Base-by-base conservation (phyloP, 1,140 invertebrate species). In the Pseudomyrmex gracilis region DNA sequence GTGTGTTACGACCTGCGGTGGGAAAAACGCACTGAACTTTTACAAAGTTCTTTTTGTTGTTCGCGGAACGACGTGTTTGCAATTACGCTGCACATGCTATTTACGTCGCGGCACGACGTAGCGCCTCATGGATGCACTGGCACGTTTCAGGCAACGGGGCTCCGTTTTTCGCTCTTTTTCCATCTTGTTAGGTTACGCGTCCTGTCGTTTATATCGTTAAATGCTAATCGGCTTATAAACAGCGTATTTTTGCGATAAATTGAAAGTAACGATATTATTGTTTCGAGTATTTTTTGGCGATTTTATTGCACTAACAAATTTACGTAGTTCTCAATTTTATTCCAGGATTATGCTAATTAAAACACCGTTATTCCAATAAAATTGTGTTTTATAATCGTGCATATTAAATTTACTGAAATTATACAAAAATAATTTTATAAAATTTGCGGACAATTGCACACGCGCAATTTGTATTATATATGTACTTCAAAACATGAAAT, bases 1-100 rank as follows among this genome's bases (percentile, higher is more conserved):
- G 60, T 71, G 53, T 80, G 45, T 71, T 80, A 80, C 53, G 22
- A 71, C 43, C 43, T 60, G 58, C 43, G 53, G 43, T 10, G 17
- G 17, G 49, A 22, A 74, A 71, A 83, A 67, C 34, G 43, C 34
- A 53, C 24, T 66, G 57, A 55, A 73, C 71, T 84, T 68, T 73
- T 74, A 68, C 73, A 84, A 78, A 86, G 22, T 20, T 68, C 64
- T 73, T 84, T 78, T 84, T 63, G 63, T 76, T 78, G 73, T 45
- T 55, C 67, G 13, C 57, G 63, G 22, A 74, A 34, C 73, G 53
- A 43, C 77, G 63, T 49, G 63, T 67, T 73, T 63, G 85, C 80
- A 73, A 87, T 86, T 87, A 87, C 60, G 67, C 78, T 67, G 76
- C 76, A 70, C 64, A 66, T 80, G 76, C 80, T 86, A 87, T 87